A percentile compares a stretch with the other conserved stretches of the same genome.
These are phyloP conservation scores for Lepus timidus DNA, from an alignment of 2,113 vertebrate species.

Conservation along the genomic window DNA sequence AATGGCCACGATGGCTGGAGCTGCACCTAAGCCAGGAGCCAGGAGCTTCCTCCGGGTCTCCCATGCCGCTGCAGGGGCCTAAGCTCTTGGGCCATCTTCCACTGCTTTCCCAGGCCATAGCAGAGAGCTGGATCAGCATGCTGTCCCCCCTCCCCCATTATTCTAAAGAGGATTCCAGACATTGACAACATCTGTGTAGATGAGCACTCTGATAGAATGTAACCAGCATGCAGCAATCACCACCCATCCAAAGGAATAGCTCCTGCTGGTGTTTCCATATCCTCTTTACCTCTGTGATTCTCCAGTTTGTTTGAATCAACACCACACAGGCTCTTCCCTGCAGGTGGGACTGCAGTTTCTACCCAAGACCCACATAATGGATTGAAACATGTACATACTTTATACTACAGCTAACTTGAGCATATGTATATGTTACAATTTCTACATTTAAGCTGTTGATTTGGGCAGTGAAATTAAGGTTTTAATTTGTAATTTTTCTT, in stretches of 20 bases:
- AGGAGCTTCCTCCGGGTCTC: no score
- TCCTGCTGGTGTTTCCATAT: background rate
- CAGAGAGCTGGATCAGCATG: background rate
- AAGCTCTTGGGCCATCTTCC: background rate
- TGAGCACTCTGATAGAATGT: background rate
- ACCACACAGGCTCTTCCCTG: background rate
- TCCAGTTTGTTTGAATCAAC: background rate
- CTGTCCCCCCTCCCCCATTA: no score
- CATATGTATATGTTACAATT: background rate
- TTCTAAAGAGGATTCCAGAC: background rate
- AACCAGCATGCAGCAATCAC: background rate
- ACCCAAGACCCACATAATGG: background rate
- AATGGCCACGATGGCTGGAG: no score
- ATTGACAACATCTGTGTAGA: background rate
- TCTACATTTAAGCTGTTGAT: slow-evolving; percentile 42
- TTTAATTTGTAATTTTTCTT: slow-evolving; percentile 54
- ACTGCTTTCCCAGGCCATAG: no score
- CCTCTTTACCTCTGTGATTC: background rate
- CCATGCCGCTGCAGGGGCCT: no score
- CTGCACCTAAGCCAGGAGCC: no score
- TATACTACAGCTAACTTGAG: background rate
- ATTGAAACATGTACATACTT: slow-evolving; percentile 6
- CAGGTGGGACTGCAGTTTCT: background rate
- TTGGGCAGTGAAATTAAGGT: slow-evolving; percentile 3
- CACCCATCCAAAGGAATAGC: background rate